Evolutionary conservation across 2,888 invertebrate genomes (phyloP).

Genomic region (Philopedon plagiatum): DNA sequence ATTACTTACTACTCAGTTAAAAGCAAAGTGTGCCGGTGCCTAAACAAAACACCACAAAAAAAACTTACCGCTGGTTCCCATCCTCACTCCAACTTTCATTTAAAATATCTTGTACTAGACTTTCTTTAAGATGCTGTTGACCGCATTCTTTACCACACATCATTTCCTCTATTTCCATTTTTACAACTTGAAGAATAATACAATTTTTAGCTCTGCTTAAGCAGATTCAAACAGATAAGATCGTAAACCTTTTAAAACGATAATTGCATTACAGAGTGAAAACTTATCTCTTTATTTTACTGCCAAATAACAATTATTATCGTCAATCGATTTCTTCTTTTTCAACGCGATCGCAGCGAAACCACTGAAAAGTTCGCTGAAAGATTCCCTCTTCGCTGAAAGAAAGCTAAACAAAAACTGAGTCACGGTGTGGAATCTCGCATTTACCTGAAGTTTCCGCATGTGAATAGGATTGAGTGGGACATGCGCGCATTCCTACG

Average conservation of each 20-base stretch:
- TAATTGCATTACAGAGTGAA: not conserved
- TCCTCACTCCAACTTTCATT: constrained; percentile 31
- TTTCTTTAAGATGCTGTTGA: constrained; percentile 3
- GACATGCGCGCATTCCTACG: constrained; percentile 40
- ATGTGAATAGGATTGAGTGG: constrained; percentile 5
- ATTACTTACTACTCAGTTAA: too few species aligned
- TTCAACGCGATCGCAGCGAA: constrained; percentile 2
- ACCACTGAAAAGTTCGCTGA: constrained; percentile 21
- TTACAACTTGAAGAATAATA: not conserved
- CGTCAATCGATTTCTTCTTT: not conserved
- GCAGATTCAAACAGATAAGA: not conserved
- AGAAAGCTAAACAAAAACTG: constrained; percentile 54
- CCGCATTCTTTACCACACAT: not conserved
- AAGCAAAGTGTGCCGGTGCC: too few species aligned
- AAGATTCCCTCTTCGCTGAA: constrained; percentile 49
- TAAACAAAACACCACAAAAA: too few species aligned
- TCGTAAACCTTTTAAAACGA: not conserved
- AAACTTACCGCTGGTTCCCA: constrained; percentile 21
- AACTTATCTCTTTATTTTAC: not conserved
- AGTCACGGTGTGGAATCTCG: constrained; percentile 63
- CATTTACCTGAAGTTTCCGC: constrained; percentile 62
- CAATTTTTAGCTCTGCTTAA: not conserved
- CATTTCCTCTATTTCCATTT: constrained; percentile 27
- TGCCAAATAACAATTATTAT: not conserved
- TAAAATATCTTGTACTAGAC: constrained; percentile 40